Conservation (phyloP, 2,113 vertebrate species). For the Cyphomyrus plagiostoma region DNA sequence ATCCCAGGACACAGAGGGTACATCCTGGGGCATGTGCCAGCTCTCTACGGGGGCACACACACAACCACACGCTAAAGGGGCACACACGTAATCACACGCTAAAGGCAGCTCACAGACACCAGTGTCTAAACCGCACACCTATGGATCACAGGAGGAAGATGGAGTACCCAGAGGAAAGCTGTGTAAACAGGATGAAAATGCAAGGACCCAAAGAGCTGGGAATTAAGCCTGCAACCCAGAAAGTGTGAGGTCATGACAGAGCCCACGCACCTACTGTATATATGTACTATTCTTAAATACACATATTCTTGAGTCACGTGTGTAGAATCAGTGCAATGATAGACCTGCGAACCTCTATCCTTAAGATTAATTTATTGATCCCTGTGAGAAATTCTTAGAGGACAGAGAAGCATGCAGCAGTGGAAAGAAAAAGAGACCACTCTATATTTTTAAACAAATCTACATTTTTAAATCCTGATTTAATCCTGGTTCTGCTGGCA, state of each 20-base stretch:
- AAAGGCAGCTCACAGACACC: not conserved
- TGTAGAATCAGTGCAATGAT: not conserved
- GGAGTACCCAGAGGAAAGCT: not conserved
- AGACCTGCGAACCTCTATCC: not conserved
- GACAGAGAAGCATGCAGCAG: not conserved
- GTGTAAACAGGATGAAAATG: not conserved
- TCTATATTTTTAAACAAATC: not conserved
- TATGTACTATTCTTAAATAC: not conserved
- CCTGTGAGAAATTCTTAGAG: not conserved
- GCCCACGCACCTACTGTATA: not conserved
- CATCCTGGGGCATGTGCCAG: not conserved
- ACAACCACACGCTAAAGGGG: not conserved
- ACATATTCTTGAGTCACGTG: not conserved
- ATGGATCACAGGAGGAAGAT: not conserved
- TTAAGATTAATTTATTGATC: not conserved
- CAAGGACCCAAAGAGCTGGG: not conserved
- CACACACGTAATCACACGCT: not conserved
- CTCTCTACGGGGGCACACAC: not conserved
- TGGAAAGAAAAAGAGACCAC: not conserved
- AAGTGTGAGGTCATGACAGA: not conserved
- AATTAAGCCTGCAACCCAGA: not conserved
- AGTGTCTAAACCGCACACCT: not conserved
- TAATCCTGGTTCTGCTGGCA: not conserved
- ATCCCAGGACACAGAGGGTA: not conserved
- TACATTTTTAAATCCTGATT: not conserved